These are phyloP conservation scores for Druon quercuslanigerum DNA, from an alignment of 1,140 invertebrate genomes.

Conservation along the genomic window DNA sequence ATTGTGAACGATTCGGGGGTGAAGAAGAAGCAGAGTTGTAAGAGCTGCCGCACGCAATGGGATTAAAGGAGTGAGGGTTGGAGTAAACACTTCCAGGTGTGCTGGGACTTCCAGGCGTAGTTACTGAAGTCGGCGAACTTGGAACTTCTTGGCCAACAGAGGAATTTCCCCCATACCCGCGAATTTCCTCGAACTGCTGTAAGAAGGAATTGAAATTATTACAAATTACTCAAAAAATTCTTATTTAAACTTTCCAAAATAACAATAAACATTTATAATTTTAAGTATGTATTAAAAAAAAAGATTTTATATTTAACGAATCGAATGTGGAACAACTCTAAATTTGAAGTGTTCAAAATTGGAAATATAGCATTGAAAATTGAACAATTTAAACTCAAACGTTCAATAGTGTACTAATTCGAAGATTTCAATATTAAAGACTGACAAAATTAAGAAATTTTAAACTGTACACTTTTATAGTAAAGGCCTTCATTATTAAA, in stretches of 20 bases:
- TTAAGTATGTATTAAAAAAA: background rate
- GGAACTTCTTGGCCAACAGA: constrained; percentile 60
- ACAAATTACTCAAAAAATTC: background rate
- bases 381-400: no score
- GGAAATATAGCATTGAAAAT: no score
- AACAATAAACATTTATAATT: background rate
- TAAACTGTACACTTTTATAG: no score
- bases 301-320: background rate
- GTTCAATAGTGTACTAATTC: no score
- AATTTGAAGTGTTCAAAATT: no score
- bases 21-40: constrained; percentile 58
- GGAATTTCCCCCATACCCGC: constrained; percentile 51
- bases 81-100: constrained; percentile 76
- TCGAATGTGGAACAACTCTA: no score
- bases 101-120: constrained; percentile 76
- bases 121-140: constrained; percentile 65
- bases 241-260: background rate
- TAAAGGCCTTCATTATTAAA: no score
- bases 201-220: constrained; percentile 34
- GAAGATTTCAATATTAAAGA: no score
- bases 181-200: constrained; percentile 55
- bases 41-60: constrained; percentile 54
- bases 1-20: constrained; percentile 53
- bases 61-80: constrained; percentile 63
- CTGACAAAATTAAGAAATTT: no score